Evolutionary conservation across 2,113 vertebrate genomes (phyloP), one percentile per base, ranked within the genome.

Genomic region (Cottus gobio): DNA sequence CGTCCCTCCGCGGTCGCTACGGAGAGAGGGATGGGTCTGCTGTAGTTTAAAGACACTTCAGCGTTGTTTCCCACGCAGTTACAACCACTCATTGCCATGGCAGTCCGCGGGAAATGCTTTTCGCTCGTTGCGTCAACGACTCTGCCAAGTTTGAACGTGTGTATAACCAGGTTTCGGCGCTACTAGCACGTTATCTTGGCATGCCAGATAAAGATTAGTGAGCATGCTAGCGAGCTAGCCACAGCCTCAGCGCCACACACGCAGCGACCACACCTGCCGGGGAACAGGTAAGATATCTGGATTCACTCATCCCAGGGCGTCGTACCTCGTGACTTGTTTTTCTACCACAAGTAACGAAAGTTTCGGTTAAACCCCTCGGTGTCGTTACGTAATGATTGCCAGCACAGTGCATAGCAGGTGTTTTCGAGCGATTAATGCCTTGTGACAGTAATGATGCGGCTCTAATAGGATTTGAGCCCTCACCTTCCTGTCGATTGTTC

Each of bases 381-480:
- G 24, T 44, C 52, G 75, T 87, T 82, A 31, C 48, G 69, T 78
- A 79, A 84, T 46, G 42, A 3, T 15, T 1, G 46, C 37, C 57
- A 46, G 70, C 44, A 20, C 70, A 65, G 83, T 82, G 69, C 77
- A 64, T 68, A 84, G 70, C 79, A 85, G 87, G 85, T 86, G 87
- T 87, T 83, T 83, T 80, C 63, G 67, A 68, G 64, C 62, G 84
- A 84, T 85, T 94, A 95, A 95, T 93, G 88, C 85, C 81, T 85
- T 90, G 91, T 90, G 90, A 90, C 92, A 87, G 89, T 94, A 93
- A 94, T 92, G 91, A 93, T 91, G 86, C 75, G 65, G 72, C 84
- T 48, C 82, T 95, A 95, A 95, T 95, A 91, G 95, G 95, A 95
- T 95, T 94, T 83, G 48, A 85, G 75, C 71, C 77, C 85, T 72